Conservation (phyloP, 2,888 invertebrate genomes). For the Encarsia formosa region DNA sequence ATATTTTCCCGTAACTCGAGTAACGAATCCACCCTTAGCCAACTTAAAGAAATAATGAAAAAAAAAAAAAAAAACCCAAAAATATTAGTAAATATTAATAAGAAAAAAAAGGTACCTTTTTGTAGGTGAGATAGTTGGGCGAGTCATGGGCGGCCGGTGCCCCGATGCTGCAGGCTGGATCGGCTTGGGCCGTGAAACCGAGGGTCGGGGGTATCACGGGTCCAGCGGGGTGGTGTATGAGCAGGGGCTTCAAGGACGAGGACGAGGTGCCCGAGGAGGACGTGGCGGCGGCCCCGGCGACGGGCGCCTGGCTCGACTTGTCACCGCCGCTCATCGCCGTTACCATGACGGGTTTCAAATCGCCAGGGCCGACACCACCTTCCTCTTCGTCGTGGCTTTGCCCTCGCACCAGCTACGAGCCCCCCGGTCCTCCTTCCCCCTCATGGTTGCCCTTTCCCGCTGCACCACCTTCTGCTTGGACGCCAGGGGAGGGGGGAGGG, state of each 20-base stretch:
- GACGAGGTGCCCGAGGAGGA: constrained; percentile 27
- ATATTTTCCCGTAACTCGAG: no score
- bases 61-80: neutral
- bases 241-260: no score
- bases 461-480: neutral
- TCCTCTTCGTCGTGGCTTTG: constrained; percentile 17
- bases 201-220: constrained; percentile 41
- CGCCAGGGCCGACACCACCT: constrained; percentile 61
- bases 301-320: constrained; percentile 51
- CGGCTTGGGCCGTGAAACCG: constrained; percentile 22
- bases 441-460: neutral
- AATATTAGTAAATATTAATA: neutral
- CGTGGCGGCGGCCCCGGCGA: constrained; percentile 30
- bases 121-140: constrained; percentile 84
- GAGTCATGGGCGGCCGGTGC: constrained; percentile 64
- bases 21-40: no score
- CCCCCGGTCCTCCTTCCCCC: neutral
- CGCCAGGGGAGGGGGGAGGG: no score
- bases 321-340: constrained; percentile 59
- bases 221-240: no score
- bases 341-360: constrained; percentile 57
- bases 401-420: constrained; percentile 6
- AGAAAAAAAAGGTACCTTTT: constrained; percentile 63
- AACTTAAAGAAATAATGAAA: no score
- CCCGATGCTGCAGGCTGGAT: constrained; percentile 22